Base-by-base conservation (phyloP, 1,140 invertebrate genomes). In the Brachionus paranguensis region DNA sequence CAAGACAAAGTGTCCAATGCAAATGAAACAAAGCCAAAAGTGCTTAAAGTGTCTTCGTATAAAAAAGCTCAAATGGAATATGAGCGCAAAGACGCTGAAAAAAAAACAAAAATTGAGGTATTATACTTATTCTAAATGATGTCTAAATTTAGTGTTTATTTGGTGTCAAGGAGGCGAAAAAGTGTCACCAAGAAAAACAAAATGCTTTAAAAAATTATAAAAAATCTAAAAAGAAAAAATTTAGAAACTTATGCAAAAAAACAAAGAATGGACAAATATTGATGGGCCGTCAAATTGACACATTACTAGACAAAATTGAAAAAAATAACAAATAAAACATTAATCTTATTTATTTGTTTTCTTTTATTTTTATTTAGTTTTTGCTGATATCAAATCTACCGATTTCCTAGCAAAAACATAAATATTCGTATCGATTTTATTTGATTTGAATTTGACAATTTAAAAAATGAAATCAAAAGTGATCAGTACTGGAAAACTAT, bases 191-290 rank as follows among this genome's bases (percentile, higher is more conserved):
- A 68, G 53, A 81, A 81, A 81, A 81, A 64, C 29, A 81, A 27
- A 29, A 60, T 3, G 78, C 78, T 43, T 47, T 81, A 10, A 64
- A 45, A 45, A 81, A 81, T 37, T 81, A 81, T 47, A 81, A 81
- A 81, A 81, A 81, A 64, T 60, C 53, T 14, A 81, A 81, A 81
- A 81, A 81, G 20, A 20, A 81, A 20, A 60, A 47, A 33, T 81
- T 81, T 68, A 81, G 17, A 47, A 64, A 60, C 45, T 68, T 81
- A 12, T 81, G 50, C 5, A 60, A 81, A 43, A 81, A 81, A 47
- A 81, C 55, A 14, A 64, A 60, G 11, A 81, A 27, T 24, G 78
- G 78, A 0, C 78, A 81, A 64, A 64, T 81, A 10, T 47, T 81
- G 41, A 81, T 81, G 78, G 78, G 78, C 2, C 20, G 43, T 14